Percentiles rank a stretch among this genome's conserved stretches.
Conservation (phyloP, 2,888 invertebrate species). For the Agrochola circellaris region DNA sequence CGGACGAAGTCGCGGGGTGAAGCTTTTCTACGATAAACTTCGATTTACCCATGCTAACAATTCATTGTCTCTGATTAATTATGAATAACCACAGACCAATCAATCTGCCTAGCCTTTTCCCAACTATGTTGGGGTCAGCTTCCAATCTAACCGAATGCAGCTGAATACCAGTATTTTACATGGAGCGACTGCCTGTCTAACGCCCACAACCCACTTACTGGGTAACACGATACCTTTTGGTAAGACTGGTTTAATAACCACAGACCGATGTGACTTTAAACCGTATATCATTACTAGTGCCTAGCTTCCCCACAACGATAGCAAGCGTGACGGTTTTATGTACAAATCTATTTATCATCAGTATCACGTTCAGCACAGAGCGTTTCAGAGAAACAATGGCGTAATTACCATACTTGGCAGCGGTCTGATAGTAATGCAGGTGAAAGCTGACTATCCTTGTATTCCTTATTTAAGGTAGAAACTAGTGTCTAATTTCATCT, state of each 20-base stretch:
- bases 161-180: no score
- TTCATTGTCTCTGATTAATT: conserved; percentile 19
- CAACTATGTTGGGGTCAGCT: no score
- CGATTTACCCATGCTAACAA: neutral
- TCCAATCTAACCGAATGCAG: no score
- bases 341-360: conserved; percentile 57
- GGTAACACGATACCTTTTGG: no score
- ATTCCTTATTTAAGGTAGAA: neutral
- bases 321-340: conserved; percentile 51
- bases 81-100: neutral
- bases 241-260: neutral
- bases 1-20: neutral
- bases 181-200: no score
- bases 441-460: conserved; percentile 38
- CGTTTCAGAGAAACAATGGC: conserved; percentile 41
- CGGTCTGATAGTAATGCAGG: conserved; percentile 37
- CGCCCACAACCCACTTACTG: no score
- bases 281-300: conserved; percentile 27
- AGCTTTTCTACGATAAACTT: neutral
- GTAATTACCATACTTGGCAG: conserved; percentile 58
- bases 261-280: conserved; percentile 2
- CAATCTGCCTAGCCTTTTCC: no score
- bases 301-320: conserved; percentile 28
- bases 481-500: neutral
- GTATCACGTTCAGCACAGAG: conserved; percentile 45